Conservation (phyloP, 2,888 invertebrate genomes). For the Sicus ferrugineus region DNA sequence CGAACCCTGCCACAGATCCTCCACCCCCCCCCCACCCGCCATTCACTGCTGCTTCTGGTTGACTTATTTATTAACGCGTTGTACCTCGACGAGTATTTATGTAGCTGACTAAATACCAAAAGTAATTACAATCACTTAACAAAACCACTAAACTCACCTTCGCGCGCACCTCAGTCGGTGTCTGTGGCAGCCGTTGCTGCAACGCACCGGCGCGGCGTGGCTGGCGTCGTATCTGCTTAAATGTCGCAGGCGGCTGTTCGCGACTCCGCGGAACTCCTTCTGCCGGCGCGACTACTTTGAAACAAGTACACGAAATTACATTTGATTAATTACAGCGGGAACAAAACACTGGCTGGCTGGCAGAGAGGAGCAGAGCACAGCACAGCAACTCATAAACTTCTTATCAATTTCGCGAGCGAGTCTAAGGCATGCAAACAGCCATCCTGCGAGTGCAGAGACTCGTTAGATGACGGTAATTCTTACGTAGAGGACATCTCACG, state of each 20-base stretch:
- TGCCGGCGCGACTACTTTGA: neutral
- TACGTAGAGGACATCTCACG: neutral
- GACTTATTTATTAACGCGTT: constrained; percentile 20
- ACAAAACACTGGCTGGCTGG: constrained; percentile 1
- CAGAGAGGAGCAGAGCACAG: too few relatives aligned
- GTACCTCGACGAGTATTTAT: constrained; percentile 11
- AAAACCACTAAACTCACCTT: constrained; percentile 34
- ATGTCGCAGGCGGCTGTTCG: constrained; percentile 16
- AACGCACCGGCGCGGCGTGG: neutral
- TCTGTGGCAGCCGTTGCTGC: neutral
- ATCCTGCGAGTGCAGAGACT: neutral
- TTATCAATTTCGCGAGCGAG: constrained; percentile 12
- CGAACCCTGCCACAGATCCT: too few relatives aligned
- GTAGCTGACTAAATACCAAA: constrained; percentile 30
- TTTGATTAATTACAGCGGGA: constrained; percentile 34
- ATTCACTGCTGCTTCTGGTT: neutral
- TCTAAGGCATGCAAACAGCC: neutral
- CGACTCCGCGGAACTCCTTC: neutral
- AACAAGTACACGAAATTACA: constrained; percentile 31
- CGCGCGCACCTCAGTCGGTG: neutral
- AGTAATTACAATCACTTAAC: constrained; percentile 34
- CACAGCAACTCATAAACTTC: constrained; percentile 24
- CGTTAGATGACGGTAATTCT: too few relatives aligned
- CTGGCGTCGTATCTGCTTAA: constrained; percentile 14
- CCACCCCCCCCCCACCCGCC: too few relatives aligned